Evolutionary conservation across 2,797 vertebrate genomes (phyloP).

Genomic region (Pogoniulus pusillus): DNA sequence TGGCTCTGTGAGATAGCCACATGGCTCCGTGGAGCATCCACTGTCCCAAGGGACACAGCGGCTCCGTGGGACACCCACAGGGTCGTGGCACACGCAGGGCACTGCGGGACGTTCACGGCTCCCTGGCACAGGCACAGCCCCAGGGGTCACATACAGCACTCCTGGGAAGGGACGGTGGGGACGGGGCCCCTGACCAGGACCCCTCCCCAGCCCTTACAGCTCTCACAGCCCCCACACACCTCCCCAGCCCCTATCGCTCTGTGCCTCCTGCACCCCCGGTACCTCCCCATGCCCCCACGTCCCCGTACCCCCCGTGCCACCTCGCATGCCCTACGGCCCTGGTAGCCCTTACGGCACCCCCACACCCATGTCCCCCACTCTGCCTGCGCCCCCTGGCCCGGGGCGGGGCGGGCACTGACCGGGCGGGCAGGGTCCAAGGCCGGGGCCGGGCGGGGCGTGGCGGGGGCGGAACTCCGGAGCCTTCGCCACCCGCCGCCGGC

Average conservation of each 20-base stretch:
- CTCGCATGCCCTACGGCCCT: too few relatives aligned
- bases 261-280: neutral
- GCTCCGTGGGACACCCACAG: neutral
- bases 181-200: neutral
- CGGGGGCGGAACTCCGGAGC: neutral
- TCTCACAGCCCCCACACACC: neutral
- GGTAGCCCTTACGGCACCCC: neutral
- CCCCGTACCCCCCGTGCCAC: neutral
- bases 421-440: neutral
- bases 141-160: neutral
- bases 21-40: too few relatives aligned
- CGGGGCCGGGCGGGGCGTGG: neutral
- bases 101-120: neutral
- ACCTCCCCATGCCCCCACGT: neutral
- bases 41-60: neutral
- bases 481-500: neutral
- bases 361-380: too few relatives aligned
- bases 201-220: neutral
- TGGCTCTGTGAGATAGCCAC: too few relatives aligned
- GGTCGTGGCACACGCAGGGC: neutral
- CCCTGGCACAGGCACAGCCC: too few relatives aligned
- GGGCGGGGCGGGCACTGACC: too few relatives aligned
- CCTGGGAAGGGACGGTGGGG: neutral
- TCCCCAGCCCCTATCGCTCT: neutral
- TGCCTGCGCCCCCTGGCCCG: too few relatives aligned